Evolutionary conservation across 2,113 vertebrate genomes (phyloP), one percentile per base, ranked within the genome.

Genomic region (Grallaria varia): DNA sequence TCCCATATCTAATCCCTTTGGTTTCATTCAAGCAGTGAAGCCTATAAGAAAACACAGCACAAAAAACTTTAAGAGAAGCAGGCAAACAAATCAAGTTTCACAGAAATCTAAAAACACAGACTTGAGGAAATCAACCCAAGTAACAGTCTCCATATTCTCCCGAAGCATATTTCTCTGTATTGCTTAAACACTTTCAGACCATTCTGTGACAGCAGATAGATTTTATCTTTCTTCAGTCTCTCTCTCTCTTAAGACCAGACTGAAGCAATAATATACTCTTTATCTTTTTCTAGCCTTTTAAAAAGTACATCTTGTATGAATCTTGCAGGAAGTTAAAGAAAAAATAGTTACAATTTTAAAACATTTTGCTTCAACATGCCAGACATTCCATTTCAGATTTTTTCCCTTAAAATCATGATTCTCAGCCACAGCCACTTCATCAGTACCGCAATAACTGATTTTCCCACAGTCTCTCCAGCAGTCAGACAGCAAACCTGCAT

Each of bases 401-500:
- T 93, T 92, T 92, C 55, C 60, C 9, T 6, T 69, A 82, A 93
- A 97, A 90, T 75, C 76, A 25, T 8, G n/a, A 89, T 89, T 94
- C 83, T 68, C 68, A 35, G 85, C 85, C 88, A 68, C 93, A 96
- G 73, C 19, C 96, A 95, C 93, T 96, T 96, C 92, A 93, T 92
- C 80, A 78, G 49, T 7, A 62, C 4, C 64, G 92, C 92, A 97
- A 87, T 7, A 76, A 45, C 25, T 50, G 86, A 84, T 92, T 96
- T 97, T 94, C 93, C 83, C 93, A 93, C 88, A 95, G 79, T 31
- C 12, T 87, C 20, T 90, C 92, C 68, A 88, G 37, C 25, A 78
- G 58, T 67, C 63, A 83, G 60, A 60, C 83, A 84, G 75, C 63
- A 84, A 96, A 92, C 73, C 73, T 92, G 86, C n/a, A 84, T 62